A percentile compares a stretch with the other conserved stretches of the same genome.
These are phyloP conservation scores for Argyrosomus japonicus DNA, from an alignment of 2,113 vertebrate species.

Conservation along the genomic window DNA sequence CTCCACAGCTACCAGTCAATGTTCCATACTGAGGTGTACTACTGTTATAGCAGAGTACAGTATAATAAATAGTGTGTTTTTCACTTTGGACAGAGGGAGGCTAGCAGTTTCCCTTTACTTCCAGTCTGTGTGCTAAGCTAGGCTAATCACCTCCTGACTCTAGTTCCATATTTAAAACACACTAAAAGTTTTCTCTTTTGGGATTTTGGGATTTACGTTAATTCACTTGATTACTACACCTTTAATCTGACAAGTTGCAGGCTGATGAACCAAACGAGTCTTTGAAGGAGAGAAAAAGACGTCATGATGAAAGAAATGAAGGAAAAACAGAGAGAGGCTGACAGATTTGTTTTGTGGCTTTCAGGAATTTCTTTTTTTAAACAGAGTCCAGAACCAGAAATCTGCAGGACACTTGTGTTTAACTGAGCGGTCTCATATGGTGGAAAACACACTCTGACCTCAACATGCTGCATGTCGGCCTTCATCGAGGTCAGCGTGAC, in stretches of 20 bases:
- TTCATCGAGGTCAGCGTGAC: neutral
- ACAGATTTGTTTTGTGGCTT: neutral
- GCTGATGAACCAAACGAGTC: neutral
- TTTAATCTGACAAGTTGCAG: neutral
- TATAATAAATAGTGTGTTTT: no score
- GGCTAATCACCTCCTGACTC: neutral
- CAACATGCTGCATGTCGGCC: neutral
- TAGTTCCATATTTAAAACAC: neutral
- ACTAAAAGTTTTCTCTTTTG: no score
- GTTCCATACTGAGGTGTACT: no score
- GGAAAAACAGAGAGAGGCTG: neutral
- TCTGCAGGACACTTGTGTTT: constrained; percentile 48
- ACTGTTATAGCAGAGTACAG: no score
- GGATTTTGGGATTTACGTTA: neutral
- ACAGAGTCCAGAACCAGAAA: constrained; percentile 4
- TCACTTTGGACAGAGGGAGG: no score
- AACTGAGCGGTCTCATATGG: neutral
- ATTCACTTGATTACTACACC: no score
- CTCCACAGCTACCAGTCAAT: no score
- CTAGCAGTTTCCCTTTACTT: neutral
- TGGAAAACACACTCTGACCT: neutral
- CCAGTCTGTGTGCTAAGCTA: neutral
- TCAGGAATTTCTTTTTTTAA: constrained; percentile 16
- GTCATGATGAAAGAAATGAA: neutral
- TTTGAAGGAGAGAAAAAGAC: neutral